These are phyloP conservation scores for Tigriopus californicus DNA, from an alignment of 2,888 invertebrate species.

Conservation along the genomic window DNA sequence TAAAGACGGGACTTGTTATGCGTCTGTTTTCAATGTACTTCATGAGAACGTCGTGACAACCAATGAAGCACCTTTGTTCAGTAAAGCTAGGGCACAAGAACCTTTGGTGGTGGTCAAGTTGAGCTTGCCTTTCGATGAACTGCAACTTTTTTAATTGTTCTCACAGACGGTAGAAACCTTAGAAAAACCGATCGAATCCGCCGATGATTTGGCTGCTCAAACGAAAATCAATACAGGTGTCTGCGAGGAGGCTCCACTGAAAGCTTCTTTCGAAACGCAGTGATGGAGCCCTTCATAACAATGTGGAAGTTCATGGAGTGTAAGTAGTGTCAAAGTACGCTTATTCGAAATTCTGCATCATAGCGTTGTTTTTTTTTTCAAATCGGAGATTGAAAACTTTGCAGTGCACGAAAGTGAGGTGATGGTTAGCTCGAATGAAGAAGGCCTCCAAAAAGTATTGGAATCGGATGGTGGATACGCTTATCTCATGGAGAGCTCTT, in stretches of 20 bases:
- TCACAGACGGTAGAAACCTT: not conserved
- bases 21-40: too few relatives aligned
- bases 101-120: too few relatives aligned
- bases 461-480: slow-evolving; percentile 29
- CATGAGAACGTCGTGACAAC: too few relatives aligned
- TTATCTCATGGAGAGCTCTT: slow-evolving; percentile 34
- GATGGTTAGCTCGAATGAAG: slow-evolving; percentile 23
- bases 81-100: too few relatives aligned
- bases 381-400: too few relatives aligned
- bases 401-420: slow-evolving; percentile 20
- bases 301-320: slow-evolving; percentile 29
- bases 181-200: not conserved
- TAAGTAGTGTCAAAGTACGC: too few relatives aligned
- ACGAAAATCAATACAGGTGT: slow-evolving; percentile 33
- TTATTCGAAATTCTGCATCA: too few relatives aligned
- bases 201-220: slow-evolving; percentile 13
- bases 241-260: slow-evolving; percentile 33
- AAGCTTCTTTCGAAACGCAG: slow-evolving; percentile 29
- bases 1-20: too few relatives aligned
- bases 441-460: slow-evolving; percentile 31
- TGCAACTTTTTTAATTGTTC: too few relatives aligned
- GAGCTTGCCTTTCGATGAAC: too few relatives aligned
- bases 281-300: slow-evolving; percentile 26
- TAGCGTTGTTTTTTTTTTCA: too few relatives aligned
- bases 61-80: too few relatives aligned